Conservation (phyloP, 2,797 vertebrate genomes). For the Syngnathus rostellatus region DNA sequence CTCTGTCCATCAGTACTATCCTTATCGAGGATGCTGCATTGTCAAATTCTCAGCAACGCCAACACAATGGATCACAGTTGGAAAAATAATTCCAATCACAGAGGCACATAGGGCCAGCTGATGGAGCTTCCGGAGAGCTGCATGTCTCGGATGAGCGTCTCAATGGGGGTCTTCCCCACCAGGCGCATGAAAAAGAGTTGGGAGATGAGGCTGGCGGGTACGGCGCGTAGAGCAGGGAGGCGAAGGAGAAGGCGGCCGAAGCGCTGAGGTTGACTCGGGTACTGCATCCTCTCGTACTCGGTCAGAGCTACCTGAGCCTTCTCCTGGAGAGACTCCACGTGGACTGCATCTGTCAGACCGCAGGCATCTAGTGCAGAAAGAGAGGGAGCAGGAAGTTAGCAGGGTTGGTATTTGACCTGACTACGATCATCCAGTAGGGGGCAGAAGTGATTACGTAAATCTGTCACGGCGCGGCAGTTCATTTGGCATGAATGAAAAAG, state of each 20-base stretch:
- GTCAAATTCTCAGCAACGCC: not conserved
- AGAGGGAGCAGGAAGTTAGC: slow-evolving; percentile 17
- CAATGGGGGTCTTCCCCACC: slow-evolving; percentile 94
- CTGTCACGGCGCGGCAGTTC: not conserved
- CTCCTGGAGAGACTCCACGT: slow-evolving; percentile 90
- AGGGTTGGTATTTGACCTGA: not conserved
- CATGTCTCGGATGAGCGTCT: slow-evolving; percentile 96
- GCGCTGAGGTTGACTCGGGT: slow-evolving; percentile 87
- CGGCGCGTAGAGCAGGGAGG: slow-evolving; percentile 84
- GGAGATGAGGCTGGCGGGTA: slow-evolving; percentile 89
- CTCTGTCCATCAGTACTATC: not conserved
- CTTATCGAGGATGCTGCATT: not conserved
- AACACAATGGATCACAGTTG: slow-evolving; percentile 34
- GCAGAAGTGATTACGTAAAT: not conserved
- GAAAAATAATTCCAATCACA: slow-evolving; percentile 62
- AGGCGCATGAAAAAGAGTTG: slow-evolving; percentile 97
- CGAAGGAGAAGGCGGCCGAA: slow-evolving; percentile 87
- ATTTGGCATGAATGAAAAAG: not conserved
- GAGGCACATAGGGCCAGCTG: slow-evolving; percentile 87
- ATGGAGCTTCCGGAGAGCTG: slow-evolving; percentile 93
- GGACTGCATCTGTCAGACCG: slow-evolving; percentile 83
- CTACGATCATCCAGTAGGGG: not conserved
- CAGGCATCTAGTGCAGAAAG: slow-evolving; percentile 75
- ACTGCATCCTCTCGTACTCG: slow-evolving; percentile 86
- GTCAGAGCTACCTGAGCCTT: slow-evolving; percentile 91